These are phyloP conservation scores for Bothrops jararaca DNA, from an alignment of 2,113 vertebrate species.

Conservation along the genomic window DNA sequence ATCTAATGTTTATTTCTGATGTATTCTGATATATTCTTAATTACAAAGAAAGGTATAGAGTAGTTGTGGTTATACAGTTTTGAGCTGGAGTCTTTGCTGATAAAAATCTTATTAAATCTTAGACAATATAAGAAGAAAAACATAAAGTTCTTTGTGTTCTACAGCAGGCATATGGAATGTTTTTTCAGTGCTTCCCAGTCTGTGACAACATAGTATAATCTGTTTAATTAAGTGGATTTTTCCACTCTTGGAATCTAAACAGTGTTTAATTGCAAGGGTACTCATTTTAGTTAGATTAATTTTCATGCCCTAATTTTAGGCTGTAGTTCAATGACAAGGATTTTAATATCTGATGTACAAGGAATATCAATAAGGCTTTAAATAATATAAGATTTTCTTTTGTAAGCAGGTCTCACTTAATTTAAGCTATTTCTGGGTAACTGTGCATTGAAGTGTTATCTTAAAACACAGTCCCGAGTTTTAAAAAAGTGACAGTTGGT, in stretches of 20 bases:
- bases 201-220: conserved; percentile 21
- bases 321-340: neutral
- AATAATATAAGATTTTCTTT: neutral
- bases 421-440: neutral
- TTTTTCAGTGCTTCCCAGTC: neutral
- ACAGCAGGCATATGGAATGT: neutral
- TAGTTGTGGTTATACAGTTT: conserved; percentile 14
- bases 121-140: neutral
- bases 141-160: neutral
- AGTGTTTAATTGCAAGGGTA: conserved; percentile 10
- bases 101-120: neutral
- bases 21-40: neutral
- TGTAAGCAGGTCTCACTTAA: neutral
- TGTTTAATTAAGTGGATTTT: conserved; percentile 27
- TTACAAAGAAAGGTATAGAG: neutral
- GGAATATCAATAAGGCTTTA: neutral
- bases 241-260: neutral
- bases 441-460: neutral
- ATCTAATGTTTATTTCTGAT: neutral
- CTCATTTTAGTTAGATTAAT: conserved; percentile 30
- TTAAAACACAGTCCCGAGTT: neutral
- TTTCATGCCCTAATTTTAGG: conserved; percentile 18
- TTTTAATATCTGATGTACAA: neutral
- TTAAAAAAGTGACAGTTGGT: neutral
- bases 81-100: neutral